Percentiles rank a stretch among this genome's conserved stretches.
phyloP scores from a whole-genome alignment of 35 echinoderm and acorn worm species.

The Ophiothrix spiculata region DNA sequence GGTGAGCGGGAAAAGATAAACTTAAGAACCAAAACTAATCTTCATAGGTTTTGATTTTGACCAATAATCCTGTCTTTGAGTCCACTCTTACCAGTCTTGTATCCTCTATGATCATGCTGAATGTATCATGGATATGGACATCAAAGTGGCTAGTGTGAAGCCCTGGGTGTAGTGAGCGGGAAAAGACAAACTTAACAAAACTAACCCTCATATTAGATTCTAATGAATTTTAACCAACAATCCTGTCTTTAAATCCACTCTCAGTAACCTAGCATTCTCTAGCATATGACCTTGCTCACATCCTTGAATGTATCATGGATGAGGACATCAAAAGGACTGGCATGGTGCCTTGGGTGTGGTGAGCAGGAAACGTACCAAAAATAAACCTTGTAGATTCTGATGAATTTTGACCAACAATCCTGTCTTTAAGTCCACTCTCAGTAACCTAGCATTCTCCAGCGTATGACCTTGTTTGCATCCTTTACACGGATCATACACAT shows the following conservation, averaged over 20 bases:
- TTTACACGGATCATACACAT: not conserved
- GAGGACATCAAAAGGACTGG: too few species aligned
- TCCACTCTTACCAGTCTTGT: not conserved
- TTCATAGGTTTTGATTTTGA: constrained; percentile 18
- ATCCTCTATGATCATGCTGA: not conserved
- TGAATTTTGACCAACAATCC: constrained; percentile 55
- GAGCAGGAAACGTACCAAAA: too few species aligned
- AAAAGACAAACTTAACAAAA: too few species aligned
- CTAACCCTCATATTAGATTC: constrained; percentile 18
- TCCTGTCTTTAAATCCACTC: not conserved
- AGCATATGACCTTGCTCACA: not conserved
- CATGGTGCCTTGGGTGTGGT: too few species aligned
- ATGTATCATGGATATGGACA: too few species aligned
- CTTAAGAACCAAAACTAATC: constrained; percentile 49
- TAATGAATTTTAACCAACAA: not conserved
- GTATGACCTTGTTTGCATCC: constrained; percentile 42
- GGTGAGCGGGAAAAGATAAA: too few species aligned
- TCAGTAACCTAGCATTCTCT: not conserved
- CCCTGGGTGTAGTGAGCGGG: too few species aligned
- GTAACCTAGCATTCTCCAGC: constrained; percentile 42
- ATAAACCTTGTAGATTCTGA: constrained; percentile 22
- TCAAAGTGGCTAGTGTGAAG: too few species aligned
- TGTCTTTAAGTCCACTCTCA: constrained; percentile 41
- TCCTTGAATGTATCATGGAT: not conserved
- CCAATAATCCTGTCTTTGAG: not conserved